Evolutionary conservation across 2,113 vertebrate species (phyloP), one percentile per base, ranked within the genome.

Genomic region (Manacus vitellinus): DNA sequence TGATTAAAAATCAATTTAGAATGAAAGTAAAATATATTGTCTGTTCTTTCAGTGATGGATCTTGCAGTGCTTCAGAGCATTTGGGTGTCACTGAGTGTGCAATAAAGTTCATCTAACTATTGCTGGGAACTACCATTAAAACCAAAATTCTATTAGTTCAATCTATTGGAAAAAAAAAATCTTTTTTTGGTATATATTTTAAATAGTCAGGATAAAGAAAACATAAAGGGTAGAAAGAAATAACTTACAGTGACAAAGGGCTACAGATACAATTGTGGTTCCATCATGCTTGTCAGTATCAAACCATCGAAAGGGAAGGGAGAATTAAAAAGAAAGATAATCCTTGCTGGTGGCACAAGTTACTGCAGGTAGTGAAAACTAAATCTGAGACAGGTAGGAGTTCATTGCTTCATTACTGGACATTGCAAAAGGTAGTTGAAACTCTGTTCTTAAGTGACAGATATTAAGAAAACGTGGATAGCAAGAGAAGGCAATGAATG

Each of bases 1-100:
- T 95, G 85, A 94, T 49, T 91, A 33, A 89, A 95, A 95, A 89
- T 92, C 70, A 58, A 41, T 95, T 85, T 92, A 89, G 39, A 46
- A 71, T 58, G 18, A 52, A 56, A 8, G 23, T 47, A 24, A 66
- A 79, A n/a, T 15, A 39, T 20, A 44, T 23, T 62, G 12, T 35
- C 35, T 51, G 1, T 41, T 83, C 25, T 89, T 87, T 41, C 11
- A 15, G 0, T 54, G 3, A 5, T 24, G 3, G 9, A 4, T 47
- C 37, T 80, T 68, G 16, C 3, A 49, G 6, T 46, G 14, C 51
- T 81, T 44, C 16, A 28, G 65, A 27, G 9, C 41, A 10, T 49
- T 54, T 3, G 1, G 10, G 27, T 56, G 20, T 55, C 22, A 24
- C 28, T 28, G 10, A 22, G 23, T 24, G 12, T 43, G 18, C 30